Conservation (phyloP, 2,888 invertebrate genomes). For the Sesia apiformis region DNA sequence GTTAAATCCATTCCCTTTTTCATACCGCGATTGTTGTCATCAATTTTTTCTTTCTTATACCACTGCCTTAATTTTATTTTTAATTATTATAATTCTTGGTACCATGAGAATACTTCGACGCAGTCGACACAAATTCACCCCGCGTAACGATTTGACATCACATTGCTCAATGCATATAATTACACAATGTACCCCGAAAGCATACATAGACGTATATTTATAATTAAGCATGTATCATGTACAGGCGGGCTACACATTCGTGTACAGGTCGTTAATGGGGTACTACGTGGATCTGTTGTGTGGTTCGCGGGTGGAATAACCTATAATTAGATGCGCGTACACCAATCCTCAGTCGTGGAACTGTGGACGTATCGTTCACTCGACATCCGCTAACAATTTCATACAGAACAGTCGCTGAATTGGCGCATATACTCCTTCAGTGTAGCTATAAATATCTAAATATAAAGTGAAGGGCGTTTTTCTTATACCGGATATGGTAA, state of each 20-base stretch:
- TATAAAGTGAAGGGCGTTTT: too few species aligned
- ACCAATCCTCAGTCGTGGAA: slow-evolving; percentile 51
- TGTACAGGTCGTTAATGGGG: slow-evolving; percentile 60
- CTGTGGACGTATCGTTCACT: slow-evolving; percentile 54
- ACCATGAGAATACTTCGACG: neutral
- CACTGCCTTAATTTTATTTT: too few species aligned
- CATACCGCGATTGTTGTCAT: too few species aligned
- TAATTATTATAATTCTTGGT: neutral
- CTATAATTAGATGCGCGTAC: slow-evolving; percentile 71
- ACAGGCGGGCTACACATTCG: slow-evolving; percentile 46
- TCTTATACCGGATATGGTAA: too few species aligned
- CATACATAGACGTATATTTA: slow-evolving; percentile 16
- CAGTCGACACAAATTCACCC: slow-evolving; percentile 22
- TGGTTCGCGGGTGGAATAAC: slow-evolving; percentile 67
- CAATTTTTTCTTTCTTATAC: too few species aligned
- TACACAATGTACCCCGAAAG: slow-evolving; percentile 7
- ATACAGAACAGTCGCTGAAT: neutral
- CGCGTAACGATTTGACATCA: slow-evolving; percentile 44
- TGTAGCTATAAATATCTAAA: too few species aligned
- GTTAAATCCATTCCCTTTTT: too few species aligned
- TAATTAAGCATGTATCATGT: slow-evolving; percentile 19
- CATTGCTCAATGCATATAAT: slow-evolving; percentile 22
- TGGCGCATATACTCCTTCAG: neutral
- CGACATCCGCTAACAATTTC: slow-evolving; percentile 37
- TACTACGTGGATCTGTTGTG: slow-evolving; percentile 61